Evolutionary conservation across 2,797 vertebrate species (phyloP), one percentile per base, ranked within the genome.

Genomic region (Tokudaia tokunoshimensis): DNA sequence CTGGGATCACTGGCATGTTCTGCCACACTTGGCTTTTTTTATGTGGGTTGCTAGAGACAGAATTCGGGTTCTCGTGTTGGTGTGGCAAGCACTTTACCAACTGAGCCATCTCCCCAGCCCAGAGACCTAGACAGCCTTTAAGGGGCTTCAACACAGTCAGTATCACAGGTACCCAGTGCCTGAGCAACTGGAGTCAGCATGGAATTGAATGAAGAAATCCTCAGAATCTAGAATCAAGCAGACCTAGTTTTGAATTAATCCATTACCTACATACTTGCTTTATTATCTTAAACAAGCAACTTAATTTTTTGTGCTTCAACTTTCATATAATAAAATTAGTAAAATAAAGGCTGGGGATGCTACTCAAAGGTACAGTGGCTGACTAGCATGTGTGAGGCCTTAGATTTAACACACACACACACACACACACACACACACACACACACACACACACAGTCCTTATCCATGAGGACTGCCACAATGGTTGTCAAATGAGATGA

Each of bases 231-330:
- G 44, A 83, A 41, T 76, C 80, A 83, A n/a, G 83, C 4, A 26
- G 57, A 59, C 41, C 63, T 83, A 44, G 57, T 89, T 88, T 50
- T 88, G 89, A 86, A 76, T 47, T 83, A 93, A 50, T 31, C 82
- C 3, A 34, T 44, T 78, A 84, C 86, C 63, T 82, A 93, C 10
- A 70, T 75, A 67, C 75, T 93, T 50, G 4, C 80, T 89, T 76
- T 94, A 85, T 95, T 76, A 94, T 74, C 80, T 92, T 92, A 81
- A 57, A 47, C 61, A 96, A 92, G 55, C 70, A 67, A 86, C 63
- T 92, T 95, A 84, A 74, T 85, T 91, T 93, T 93, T n/a, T 55
- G 74, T 63, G 82, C 78, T 91, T 96, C 57, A 52, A 59, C 97
- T 92, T 94, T 75, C 44, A 93, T 57, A 91, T 47, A 76, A 93